Percentiles rank a stretch among this genome's conserved stretches.
These are phyloP conservation scores for Mimas tiliae DNA, from an alignment of 2,888 invertebrate species.

Conservation along the genomic window DNA sequence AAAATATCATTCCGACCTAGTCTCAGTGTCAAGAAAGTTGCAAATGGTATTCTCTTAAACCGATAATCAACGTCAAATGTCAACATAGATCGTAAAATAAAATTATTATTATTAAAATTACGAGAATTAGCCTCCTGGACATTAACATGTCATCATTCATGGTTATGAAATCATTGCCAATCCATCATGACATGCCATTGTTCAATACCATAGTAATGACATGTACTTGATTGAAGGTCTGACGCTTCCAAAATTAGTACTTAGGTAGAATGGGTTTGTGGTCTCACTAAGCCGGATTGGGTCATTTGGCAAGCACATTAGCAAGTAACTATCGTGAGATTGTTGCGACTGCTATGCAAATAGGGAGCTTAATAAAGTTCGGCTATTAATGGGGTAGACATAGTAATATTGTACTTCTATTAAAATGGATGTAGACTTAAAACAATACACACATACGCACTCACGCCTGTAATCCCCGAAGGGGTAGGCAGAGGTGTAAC, in stretches of 20 bases:
- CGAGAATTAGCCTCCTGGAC: too few species aligned
- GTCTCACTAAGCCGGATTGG: conserved; percentile 18
- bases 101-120: too few species aligned
- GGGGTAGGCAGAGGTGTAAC: too few species aligned
- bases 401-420: background rate
- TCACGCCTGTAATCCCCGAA: too few species aligned
- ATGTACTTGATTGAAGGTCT: conserved; percentile 5
- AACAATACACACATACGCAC: too few species aligned
- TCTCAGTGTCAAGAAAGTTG: too few species aligned
- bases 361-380: background rate
- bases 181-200: background rate
- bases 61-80: too few species aligned
- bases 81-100: too few species aligned
- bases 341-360: conserved; percentile 1
- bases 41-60: too few species aligned
- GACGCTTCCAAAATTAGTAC: background rate
- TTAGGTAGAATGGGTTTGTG: background rate
- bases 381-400: background rate
- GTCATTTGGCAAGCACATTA: conserved; percentile 14
- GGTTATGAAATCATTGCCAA: background rate
- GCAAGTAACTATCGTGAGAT: background rate
- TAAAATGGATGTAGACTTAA: too few species aligned
- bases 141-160: too few species aligned
- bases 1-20: too few species aligned
- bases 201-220: background rate